Conservation (phyloP, 2,797 vertebrate species). For the Silurus aristotelis region DNA sequence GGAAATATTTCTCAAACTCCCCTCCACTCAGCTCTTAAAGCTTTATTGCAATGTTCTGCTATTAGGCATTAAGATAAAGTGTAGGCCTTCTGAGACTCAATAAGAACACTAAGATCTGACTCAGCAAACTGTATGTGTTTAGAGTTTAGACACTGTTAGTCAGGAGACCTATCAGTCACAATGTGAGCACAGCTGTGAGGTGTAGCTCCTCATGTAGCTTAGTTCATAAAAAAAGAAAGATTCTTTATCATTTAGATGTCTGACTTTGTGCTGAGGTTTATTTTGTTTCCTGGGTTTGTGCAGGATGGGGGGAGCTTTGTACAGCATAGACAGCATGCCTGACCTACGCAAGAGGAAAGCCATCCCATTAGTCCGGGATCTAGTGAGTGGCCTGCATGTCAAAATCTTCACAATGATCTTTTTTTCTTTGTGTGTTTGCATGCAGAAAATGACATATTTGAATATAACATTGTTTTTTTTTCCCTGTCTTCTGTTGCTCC, state of each 20-base stretch:
- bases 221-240: not conserved
- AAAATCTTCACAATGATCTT: not conserved
- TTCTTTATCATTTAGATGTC: not conserved
- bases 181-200: not conserved
- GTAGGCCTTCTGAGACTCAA: not conserved
- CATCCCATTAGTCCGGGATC: slow-evolving; percentile 91
- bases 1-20: not conserved
- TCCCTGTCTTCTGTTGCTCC: slow-evolving; percentile 8
- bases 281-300: not conserved
- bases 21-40: not conserved
- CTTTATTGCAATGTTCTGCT: not conserved
- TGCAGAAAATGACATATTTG: not conserved
- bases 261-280: not conserved
- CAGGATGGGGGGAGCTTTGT: slow-evolving; percentile 88
- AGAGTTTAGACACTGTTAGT: not conserved
- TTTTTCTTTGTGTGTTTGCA: not conserved
- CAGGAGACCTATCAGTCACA: not conserved
- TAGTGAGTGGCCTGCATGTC: slow-evolving; percentile 78
- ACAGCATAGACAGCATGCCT: slow-evolving; percentile 99
- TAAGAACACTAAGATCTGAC: not conserved
- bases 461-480: slow-evolving; percentile 18
- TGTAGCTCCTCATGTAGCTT: not conserved
- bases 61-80: not conserved
- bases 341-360: slow-evolving; percentile 96
- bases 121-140: not conserved